Base-by-base conservation (phyloP, 2,797 vertebrate species). In the Enteromius radiatus region DNA sequence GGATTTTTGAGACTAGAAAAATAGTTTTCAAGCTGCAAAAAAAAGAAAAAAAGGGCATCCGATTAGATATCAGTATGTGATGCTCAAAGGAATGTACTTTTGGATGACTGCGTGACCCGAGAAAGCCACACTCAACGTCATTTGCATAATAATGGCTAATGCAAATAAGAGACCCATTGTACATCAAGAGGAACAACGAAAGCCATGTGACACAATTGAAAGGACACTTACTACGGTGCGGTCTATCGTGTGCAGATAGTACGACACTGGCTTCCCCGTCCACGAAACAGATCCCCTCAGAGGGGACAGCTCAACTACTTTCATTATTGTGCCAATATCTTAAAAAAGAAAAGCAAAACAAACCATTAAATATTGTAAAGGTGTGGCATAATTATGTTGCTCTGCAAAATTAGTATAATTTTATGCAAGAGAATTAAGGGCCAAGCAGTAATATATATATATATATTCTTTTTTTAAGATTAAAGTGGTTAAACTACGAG, bases 1-100 rank as follows among this genome's bases (percentile, higher is more conserved):
- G 98, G 98, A 94, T 99, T 99, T 97, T 98, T 99, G 93, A 99
- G 95, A 97, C 97, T 98, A 96, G 98, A 98, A 96, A 99, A 99
- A 95, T 99, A 99, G 93, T 99, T 99, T 99, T 99, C 98, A 99
- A 99, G 98, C 98, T 99, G 94, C 84, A 91, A 91, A 83, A 83
- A 65, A 41, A 14, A 90, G 91, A 81, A 83, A 69, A 47, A 67
- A 38, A 67, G 2, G 11, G n/a, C 0, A 1, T 59, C 41, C 23
- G 14, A 17, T 81, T n/a, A 79, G 28, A 65, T 14, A 19, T 21
- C 28, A 54, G 52, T 26, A 19, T 19, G 52, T 76, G 7, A 59
- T 2, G 11, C 19, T 14, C 15, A 12, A 26, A 45, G 6, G n/a
- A 36, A 15, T 61, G 5, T 54, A 1, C 3, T 56, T 59, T 75